A percentile compares a stretch with the other conserved stretches of the same genome.
Conservation (phyloP, 2,888 invertebrate species). For the Melolontha melolontha region DNA sequence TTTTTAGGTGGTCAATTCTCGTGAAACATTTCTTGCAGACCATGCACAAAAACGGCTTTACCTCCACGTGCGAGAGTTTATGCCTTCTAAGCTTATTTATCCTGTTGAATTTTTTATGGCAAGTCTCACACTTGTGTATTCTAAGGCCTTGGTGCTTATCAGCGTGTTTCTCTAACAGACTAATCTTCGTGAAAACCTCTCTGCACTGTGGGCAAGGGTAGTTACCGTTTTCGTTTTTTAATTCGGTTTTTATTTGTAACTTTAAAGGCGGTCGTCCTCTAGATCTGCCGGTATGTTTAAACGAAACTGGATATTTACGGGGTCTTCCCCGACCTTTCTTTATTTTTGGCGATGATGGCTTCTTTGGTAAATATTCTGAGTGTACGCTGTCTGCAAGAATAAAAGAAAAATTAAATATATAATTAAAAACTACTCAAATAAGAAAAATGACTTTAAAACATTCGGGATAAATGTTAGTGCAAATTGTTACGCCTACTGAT, state of each 20-base stretch:
- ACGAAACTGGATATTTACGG: constrained; percentile 54
- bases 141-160: constrained; percentile 55
- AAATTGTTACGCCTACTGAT: too few species aligned
- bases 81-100: constrained; percentile 67
- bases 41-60: constrained; percentile 63
- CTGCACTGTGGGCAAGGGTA: constrained; percentile 57
- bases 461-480: too few species aligned
- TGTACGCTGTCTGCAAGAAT: constrained; percentile 57
- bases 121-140: constrained; percentile 62
- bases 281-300: constrained; percentile 46
- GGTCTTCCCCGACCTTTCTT: constrained; percentile 60
- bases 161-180: constrained; percentile 58
- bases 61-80: constrained; percentile 64
- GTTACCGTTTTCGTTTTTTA: constrained; percentile 55
- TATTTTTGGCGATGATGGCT: constrained; percentile 46
- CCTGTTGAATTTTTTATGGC: constrained; percentile 66
- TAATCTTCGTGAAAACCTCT: constrained; percentile 57
- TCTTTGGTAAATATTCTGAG: constrained; percentile 61
- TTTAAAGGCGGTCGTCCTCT: constrained; percentile 53
- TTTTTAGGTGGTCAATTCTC: constrained; percentile 60
- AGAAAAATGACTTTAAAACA: too few species aligned
- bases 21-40: constrained; percentile 65
- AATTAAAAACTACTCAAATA: too few species aligned
- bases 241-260: constrained; percentile 47
- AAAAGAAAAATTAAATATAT: constrained; percentile 33